Conservation (phyloP, 2,797 vertebrate species). For the Oreochromis mossambicus region DNA sequence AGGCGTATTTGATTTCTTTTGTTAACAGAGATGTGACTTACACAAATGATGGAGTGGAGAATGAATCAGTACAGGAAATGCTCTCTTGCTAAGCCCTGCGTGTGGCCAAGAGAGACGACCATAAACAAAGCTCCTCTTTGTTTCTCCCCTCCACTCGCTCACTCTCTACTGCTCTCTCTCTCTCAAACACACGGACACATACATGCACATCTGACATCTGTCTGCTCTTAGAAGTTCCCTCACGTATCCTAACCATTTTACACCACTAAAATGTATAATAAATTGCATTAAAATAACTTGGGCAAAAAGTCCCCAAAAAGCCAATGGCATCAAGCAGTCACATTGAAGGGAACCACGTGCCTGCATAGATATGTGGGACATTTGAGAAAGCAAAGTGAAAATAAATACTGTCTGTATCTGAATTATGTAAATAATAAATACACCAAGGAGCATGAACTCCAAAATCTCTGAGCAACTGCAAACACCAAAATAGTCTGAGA, state of each 20-base stretch:
- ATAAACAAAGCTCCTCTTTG: constrained; percentile 78
- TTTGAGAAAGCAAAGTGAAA: constrained; percentile 52
- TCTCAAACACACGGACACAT: not conserved
- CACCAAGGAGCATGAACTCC: constrained; percentile 48
- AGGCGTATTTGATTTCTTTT: constrained; percentile 38
- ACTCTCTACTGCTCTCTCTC: constrained; percentile 25
- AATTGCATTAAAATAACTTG: not conserved
- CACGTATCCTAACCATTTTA: not conserved
- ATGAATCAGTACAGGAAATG: constrained; percentile 77
- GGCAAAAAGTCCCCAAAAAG: not conserved
- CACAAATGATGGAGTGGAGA: constrained; percentile 57
- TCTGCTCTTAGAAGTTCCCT: not conserved
- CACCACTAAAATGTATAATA: not conserved
- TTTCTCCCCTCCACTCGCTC: constrained; percentile 52
- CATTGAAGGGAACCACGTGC: not conserved
- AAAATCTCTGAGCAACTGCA: constrained; percentile 56
- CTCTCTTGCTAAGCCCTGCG: constrained; percentile 69
- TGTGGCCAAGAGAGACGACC: constrained; percentile 73
- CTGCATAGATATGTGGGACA: constrained; percentile 9
- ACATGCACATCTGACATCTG: not conserved
- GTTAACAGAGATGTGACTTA: constrained; percentile 61
- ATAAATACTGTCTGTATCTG: constrained; percentile 66
- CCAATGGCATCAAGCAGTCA: not conserved
- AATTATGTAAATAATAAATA: constrained; percentile 74
- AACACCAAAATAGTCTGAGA: constrained; percentile 68